Percentiles rank a stretch among this genome's conserved stretches.
These are phyloP conservation scores for Catharus minimus DNA, from an alignment of 2,113 vertebrate species.

Conservation along the genomic window DNA sequence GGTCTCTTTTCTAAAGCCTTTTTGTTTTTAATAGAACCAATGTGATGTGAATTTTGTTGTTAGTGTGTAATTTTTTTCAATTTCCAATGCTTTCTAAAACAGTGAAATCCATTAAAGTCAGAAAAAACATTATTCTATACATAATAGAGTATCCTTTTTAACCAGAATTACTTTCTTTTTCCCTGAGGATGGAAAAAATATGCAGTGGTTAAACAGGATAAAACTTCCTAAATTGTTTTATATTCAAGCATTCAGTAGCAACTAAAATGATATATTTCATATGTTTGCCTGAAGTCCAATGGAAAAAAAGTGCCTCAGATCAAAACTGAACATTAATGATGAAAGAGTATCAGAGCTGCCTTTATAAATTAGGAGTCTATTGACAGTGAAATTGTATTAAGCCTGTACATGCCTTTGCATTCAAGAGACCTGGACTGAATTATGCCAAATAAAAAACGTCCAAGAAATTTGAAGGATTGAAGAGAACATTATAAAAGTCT, in stretches of 20 bases:
- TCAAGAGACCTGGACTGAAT: background rate
- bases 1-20: background rate
- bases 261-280: slow-evolving; percentile 1
- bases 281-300: background rate
- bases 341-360: slow-evolving; percentile 7
- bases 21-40: slow-evolving; percentile 55
- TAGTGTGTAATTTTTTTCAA: slow-evolving; percentile 51
- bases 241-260: slow-evolving; percentile 41
- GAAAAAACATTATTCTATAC: slow-evolving; percentile 65
- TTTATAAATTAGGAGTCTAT: slow-evolving; percentile 6
- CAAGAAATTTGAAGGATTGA: background rate
- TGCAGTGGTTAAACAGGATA: slow-evolving; percentile 45
- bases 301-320: background rate
- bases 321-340: slow-evolving; percentile 6
- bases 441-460: background rate
- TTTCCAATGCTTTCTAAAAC: slow-evolving; percentile 57
- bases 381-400: slow-evolving; percentile 41
- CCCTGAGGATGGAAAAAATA: slow-evolving; percentile 53
- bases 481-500: background rate
- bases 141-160: slow-evolving; percentile 65
- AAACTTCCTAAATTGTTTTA: slow-evolving; percentile 44
- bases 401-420: background rate
- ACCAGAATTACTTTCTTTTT: slow-evolving; percentile 22
- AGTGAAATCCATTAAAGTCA: slow-evolving; percentile 44
- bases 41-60: slow-evolving; percentile 53